A percentile compares a stretch with the other conserved stretches of the same genome.
These are phyloP conservation scores for Elymnias hypermnestra DNA, from an alignment of 1,140 invertebrate genomes.

Conservation along the genomic window DNA sequence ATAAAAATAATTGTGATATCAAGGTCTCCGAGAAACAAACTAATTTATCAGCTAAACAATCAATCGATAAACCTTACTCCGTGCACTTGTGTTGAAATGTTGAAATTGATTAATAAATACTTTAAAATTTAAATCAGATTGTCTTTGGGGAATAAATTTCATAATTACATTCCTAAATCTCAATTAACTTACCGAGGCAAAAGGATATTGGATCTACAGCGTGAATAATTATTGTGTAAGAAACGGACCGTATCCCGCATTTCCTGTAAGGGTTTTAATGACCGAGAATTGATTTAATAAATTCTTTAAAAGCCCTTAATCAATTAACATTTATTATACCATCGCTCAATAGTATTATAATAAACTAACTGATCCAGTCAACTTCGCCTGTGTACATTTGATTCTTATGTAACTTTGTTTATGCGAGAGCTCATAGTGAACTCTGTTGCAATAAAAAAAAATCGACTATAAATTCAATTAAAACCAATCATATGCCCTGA, in stretches of 20 bases:
- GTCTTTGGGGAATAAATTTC: no score
- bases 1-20: not conserved
- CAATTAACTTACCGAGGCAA: slow-evolving; percentile 28
- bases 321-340: slow-evolving; percentile 12
- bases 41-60: slow-evolving; percentile 1
- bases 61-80: not conserved
- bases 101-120: no score
- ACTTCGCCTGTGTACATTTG: no score
- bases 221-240: slow-evolving; percentile 17
- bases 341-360: not conserved
- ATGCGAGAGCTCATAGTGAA: no score
- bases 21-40: slow-evolving; percentile 3
- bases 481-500: no score
- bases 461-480: no score
- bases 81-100: not conserved
- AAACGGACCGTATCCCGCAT: slow-evolving; percentile 13
- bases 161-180: slow-evolving; percentile 6
- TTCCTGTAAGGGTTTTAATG: slow-evolving; percentile 11
- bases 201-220: slow-evolving; percentile 24
- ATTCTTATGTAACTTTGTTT: no score
- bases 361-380: no score
- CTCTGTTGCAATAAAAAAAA: no score
- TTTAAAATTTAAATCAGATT: no score
- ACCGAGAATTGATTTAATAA: slow-evolving; percentile 16
- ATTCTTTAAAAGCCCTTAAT: slow-evolving; percentile 14